These are phyloP conservation scores for Mycetomoellerius zeteki DNA, from an alignment of 1,140 invertebrate species.

Conservation along the genomic window DNA sequence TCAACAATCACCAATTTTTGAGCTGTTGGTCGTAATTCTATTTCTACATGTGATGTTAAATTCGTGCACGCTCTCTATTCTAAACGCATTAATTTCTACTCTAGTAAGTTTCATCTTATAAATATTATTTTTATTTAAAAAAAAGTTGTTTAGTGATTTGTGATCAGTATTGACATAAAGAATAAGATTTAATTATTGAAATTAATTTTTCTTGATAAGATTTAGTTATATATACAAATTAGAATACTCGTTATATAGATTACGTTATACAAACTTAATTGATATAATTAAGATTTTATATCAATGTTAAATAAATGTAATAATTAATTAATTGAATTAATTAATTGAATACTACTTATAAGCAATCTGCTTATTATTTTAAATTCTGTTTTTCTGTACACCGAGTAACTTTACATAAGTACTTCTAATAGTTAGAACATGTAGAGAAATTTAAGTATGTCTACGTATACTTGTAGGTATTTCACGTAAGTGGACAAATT, in stretches of 20 bases:
- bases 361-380: not conserved
- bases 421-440: not conserved
- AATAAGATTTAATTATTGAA: no score
- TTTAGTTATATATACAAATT: not conserved
- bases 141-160: no score
- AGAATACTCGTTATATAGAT: not conserved
- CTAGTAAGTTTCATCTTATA: no score
- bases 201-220: not conserved
- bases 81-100: no score
- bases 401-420: not conserved
- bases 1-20: conserved; percentile 30
- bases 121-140: no score
- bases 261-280: not conserved
- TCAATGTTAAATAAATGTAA: not conserved
- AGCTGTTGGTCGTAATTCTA: not conserved
- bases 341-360: not conserved
- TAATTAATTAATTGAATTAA: not conserved
- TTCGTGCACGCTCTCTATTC: not conserved
- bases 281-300: not conserved
- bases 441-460: not conserved
- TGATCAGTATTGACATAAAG: no score
- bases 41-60: not conserved
- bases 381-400: not conserved
- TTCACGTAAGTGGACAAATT: conserved; percentile 62
- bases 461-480: conserved; percentile 36